Percentiles rank a stretch among this genome's conserved stretches.
Conservation (phyloP, 2,888 invertebrate species). For the Sacculina carcini region DNA sequence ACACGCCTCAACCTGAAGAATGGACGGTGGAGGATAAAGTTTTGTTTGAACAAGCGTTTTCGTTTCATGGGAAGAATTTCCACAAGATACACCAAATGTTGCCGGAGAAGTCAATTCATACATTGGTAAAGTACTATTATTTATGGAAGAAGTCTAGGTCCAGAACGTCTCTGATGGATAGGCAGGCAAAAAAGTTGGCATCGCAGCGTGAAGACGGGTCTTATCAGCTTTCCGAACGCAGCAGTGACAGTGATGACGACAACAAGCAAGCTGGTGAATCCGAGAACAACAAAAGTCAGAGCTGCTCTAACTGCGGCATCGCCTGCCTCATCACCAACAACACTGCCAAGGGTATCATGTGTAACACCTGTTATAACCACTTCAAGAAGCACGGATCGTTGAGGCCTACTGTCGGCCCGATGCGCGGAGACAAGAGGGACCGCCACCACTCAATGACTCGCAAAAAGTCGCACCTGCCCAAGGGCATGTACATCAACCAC, state of each 20-base stretch:
- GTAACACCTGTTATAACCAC: constrained; percentile 58
- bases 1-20: constrained; percentile 89
- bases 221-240: neutral
- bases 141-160: constrained; percentile 92
- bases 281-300: constrained; percentile 5
- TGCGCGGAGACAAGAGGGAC: constrained; percentile 13
- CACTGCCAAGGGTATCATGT: constrained; percentile 48
- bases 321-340: constrained; percentile 43
- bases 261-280: neutral
- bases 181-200: constrained; percentile 41
- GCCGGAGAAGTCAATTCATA: constrained; percentile 87
- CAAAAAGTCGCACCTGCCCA: constrained; percentile 53
- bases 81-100: constrained; percentile 90
- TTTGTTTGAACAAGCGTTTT: constrained; percentile 89
- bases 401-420: constrained; percentile 15
- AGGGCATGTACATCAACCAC: constrained; percentile 91
- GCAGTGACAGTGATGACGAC: constrained; percentile 1
- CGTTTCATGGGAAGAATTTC: constrained; percentile 94
- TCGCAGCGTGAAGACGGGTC: constrained; percentile 31
- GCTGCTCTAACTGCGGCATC: constrained; percentile 41
- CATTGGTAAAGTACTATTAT: constrained; percentile 88
- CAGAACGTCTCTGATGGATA: constrained; percentile 76
- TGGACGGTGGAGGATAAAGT: constrained; percentile 97
- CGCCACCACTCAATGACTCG: constrained; percentile 13
- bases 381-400: constrained; percentile 37